phyloP scores from a whole-genome alignment of 2,797 vertebrate genomes.

The Myotis daubentonii region DNA sequence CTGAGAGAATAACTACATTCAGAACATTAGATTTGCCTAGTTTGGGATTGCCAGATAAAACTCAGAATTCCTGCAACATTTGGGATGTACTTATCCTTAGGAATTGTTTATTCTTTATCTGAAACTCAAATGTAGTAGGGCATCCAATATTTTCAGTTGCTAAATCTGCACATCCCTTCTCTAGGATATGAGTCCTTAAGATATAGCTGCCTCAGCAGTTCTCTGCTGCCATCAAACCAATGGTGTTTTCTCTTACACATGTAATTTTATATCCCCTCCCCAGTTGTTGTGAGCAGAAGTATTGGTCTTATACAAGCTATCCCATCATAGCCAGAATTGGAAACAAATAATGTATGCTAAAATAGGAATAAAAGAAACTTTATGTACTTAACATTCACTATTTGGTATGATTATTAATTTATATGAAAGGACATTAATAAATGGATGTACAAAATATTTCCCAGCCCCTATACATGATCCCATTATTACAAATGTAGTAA shows the following conservation, averaged over 20 bases:
- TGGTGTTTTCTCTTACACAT: neutral
- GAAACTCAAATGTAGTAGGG: neutral
- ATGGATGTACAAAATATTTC: neutral
- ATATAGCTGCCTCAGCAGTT: neutral
- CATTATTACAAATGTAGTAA: neutral
- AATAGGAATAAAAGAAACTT: neutral
- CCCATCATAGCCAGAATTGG: neutral
- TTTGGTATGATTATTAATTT: neutral
- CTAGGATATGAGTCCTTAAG: neutral
- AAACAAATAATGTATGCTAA: neutral
- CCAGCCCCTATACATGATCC: neutral
- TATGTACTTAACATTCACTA: neutral
- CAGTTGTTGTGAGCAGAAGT: neutral
- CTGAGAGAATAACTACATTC: neutral
- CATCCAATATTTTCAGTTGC: neutral
- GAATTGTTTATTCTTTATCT: neutral
- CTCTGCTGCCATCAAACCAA: neutral
- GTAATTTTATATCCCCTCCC: neutral
- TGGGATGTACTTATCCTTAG: neutral
- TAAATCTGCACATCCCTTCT: neutral
- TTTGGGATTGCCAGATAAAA: neutral
- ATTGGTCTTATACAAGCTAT: neutral
- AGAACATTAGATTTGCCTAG: neutral
- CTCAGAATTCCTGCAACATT: neutral
- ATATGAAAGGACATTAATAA: neutral